phyloP scores from a whole-genome alignment of 2,113 vertebrate species.

The Thomomys bottae region DNA sequence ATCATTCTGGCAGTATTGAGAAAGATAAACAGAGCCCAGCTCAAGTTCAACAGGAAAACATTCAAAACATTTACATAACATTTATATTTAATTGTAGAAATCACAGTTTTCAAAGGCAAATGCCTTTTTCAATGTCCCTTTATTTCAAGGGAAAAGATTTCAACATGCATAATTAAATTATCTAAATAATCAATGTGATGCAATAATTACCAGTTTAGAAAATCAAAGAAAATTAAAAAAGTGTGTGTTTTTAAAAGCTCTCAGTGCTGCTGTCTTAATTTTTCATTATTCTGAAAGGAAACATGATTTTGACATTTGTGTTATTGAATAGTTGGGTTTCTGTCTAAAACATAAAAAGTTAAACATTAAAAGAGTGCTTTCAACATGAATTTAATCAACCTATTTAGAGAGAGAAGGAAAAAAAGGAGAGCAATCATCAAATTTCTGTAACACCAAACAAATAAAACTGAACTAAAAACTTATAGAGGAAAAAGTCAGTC shows the following conservation, averaged over 20 bases:
- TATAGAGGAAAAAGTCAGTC: not conserved
- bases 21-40: conserved; percentile 50
- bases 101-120: conserved; percentile 57
- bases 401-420: not conserved
- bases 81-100: conserved; percentile 62
- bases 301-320: conserved; percentile 49
- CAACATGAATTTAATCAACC: conserved; percentile 48
- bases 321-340: conserved; percentile 48
- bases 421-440: conserved; percentile 29
- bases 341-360: conserved; percentile 21
- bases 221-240: conserved; percentile 43
- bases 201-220: conserved; percentile 53
- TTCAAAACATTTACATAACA: conserved; percentile 39
- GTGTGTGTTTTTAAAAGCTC: not conserved
- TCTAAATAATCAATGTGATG: conserved; percentile 42
- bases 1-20: not conserved
- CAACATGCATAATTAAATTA: conserved; percentile 45
- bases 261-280: conserved; percentile 43
- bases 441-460: not conserved
- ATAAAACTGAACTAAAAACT: conserved; percentile 21
- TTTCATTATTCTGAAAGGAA: conserved; percentile 52
- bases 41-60: conserved; percentile 56
- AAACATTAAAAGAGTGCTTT: conserved; percentile 27
- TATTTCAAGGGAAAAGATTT: conserved; percentile 14
- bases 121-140: conserved; percentile 48